Conservation (phyloP, 2,113 vertebrate genomes). For the Lophotis ruficrista region DNA sequence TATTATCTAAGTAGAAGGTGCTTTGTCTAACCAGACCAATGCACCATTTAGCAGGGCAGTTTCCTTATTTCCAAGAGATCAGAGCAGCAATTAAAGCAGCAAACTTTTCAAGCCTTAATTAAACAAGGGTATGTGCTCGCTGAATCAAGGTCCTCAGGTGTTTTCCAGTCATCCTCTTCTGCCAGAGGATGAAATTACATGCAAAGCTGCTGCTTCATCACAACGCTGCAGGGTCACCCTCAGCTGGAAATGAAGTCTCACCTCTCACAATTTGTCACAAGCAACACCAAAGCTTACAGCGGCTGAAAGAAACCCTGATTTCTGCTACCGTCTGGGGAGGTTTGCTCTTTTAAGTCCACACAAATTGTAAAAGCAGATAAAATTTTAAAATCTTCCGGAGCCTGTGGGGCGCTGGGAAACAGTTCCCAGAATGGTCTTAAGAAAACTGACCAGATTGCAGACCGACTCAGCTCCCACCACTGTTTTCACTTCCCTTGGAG, state of each 20-base stretch:
- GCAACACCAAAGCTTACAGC: neutral
- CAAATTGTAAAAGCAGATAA: neutral
- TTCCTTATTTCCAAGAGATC: slow-evolving; percentile 26
- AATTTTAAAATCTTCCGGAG: neutral
- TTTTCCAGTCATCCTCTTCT: neutral
- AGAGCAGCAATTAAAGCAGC: slow-evolving; percentile 56
- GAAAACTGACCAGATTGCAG: neutral
- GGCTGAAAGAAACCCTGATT: neutral
- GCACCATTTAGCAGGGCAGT: neutral
- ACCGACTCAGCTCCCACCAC: neutral
- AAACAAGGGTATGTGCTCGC: neutral
- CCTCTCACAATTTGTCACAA: neutral
- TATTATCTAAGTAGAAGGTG: neutral
- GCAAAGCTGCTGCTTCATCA: slow-evolving; percentile 25
- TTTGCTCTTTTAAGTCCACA: neutral
- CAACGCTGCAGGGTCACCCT: slow-evolving; percentile 17
- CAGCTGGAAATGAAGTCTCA: neutral
- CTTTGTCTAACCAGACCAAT: neutral
- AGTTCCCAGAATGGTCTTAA: neutral
- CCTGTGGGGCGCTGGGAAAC: neutral
- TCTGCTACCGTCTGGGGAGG: neutral
- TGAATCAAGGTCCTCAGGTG: slow-evolving; percentile 21
- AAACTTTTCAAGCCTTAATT: slow-evolving; percentile 36
- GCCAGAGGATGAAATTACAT: slow-evolving; percentile 6
- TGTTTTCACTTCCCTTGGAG: neutral